Evolutionary conservation across 2,113 vertebrate species (phyloP), one percentile per base, ranked within the genome.

Genomic region (Protobothrops mucrosquamatus): DNA sequence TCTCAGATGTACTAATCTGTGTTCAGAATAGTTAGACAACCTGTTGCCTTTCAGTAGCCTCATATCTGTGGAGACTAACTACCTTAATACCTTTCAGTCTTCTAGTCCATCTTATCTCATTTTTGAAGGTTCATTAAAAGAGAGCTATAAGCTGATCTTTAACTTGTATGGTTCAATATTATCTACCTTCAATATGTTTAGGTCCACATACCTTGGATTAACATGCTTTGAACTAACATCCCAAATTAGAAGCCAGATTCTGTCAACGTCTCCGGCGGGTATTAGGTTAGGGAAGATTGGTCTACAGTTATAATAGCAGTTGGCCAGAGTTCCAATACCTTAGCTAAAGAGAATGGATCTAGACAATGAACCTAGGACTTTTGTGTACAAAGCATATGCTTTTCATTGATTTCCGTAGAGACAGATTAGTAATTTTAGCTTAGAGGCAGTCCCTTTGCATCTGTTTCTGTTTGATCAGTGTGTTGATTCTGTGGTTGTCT

Each of bases 1-100:
- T 52, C 88, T 93, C 93, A 93, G 26, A 6, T 93, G 93, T 57
- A 89, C 34, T 64, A 52, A 43, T 94, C 92, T 26, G 92, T 93
- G 51, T 87, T 87, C 48, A 61, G 24, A 90, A 52, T 43, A 85
- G 81, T 64, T 48, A 29, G 91, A 18, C 54, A 92, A 9, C 11
- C 51, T 93, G 34, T 39, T 81, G 34, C 34, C 74, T 81, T 81
- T 81, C 34, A 81, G 74, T 9, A 81, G 74, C 74, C 74, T 22
- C 20, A 9, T 10, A 22, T 43, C 34, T 81, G 18, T 81, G 74
- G 74, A 81, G 18, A 81, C 29, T 69, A 34, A 22, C 3, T 43
- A 43, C 34, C 34, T 43, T 81, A 43, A 34, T 81, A 81, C 74
- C 34, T 43, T 81, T 34, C 18, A 43, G 34, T 34, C 74, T 81